Conservation (phyloP, 2,888 invertebrate species). For the Pseudanteris insignis region DNA sequence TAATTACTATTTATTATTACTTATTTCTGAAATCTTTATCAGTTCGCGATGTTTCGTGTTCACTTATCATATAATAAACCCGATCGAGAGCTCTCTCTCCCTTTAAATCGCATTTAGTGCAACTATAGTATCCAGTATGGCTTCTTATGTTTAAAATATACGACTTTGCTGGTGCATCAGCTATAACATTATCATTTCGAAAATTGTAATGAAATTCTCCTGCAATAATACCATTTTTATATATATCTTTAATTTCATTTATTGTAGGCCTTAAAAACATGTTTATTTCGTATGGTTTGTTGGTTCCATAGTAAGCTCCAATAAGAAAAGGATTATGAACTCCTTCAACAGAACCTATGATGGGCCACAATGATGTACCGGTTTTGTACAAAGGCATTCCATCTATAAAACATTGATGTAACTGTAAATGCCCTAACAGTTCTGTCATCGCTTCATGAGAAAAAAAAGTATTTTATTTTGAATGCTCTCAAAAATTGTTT, state of each 20-base stretch:
- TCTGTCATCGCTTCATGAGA: no score
- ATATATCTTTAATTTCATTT: conserved; percentile 2
- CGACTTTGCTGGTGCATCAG: conserved; percentile 22
- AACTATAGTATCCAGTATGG: conserved; percentile 8
- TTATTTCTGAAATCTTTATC: conserved; percentile 1
- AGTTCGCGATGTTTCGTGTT: conserved; percentile 3
- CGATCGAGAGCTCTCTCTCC: no score
- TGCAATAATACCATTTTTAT: conserved; percentile 4
- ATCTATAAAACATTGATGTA: no score
- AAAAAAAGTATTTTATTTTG: no score
- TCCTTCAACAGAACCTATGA: conserved; percentile 5
- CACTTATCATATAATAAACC: no score
- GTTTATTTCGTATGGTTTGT: no score
- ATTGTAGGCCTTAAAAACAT: not conserved
- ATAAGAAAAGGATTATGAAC: not conserved
- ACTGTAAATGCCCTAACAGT: no score
- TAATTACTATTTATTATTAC: not conserved
- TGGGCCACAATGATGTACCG: conserved; percentile 10
- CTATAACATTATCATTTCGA: conserved; percentile 2
- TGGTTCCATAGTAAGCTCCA: conserved; percentile 14
- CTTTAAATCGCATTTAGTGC: conserved; percentile 12
- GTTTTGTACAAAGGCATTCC: conserved; percentile 9
- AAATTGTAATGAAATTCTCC: conserved; percentile 1
- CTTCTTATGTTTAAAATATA: conserved; percentile 17
- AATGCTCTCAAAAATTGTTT: no score